These are phyloP conservation scores for Morone saxatilis DNA, from an alignment of 2,113 vertebrate species.

Conservation along the genomic window DNA sequence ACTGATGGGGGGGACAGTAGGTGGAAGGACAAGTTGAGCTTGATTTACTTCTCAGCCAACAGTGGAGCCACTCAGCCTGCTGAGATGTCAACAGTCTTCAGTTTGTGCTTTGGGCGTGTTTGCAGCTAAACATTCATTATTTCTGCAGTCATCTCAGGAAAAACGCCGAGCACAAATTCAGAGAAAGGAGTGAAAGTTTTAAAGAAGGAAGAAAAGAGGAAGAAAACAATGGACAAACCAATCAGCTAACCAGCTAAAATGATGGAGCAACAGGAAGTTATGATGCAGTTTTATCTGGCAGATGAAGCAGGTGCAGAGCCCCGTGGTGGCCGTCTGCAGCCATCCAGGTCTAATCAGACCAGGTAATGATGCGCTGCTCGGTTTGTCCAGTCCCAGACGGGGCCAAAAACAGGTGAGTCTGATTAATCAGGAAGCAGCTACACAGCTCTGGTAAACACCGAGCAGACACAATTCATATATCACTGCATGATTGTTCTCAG, in stretches of 20 bases:
- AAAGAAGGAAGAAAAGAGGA: background rate
- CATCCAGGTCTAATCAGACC: constrained; percentile 70
- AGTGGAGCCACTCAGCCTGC: constrained; percentile 23
- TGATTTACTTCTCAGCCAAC: constrained; percentile 65
- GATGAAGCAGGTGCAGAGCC: constrained; percentile 63
- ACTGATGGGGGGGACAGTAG: constrained; percentile 59
- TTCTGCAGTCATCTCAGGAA: background rate
- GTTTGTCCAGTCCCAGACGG: constrained; percentile 71
- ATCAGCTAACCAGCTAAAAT: constrained; percentile 15
- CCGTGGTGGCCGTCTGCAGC: constrained; percentile 46
- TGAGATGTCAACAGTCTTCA: constrained; percentile 15
- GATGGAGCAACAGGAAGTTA: constrained; percentile 7
- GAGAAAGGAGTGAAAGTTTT: background rate
- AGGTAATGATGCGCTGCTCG: constrained; percentile 65
- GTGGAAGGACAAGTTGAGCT: constrained; percentile 70
- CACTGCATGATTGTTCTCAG: constrained; percentile 72
- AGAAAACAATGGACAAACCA: background rate
- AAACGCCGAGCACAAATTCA: background rate
- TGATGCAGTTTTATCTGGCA: constrained; percentile 19
- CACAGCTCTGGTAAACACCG: constrained; percentile 57
- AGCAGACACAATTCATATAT: constrained; percentile 71
- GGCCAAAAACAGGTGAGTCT: constrained; percentile 69
- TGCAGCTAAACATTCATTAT: background rate
- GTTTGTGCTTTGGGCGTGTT: constrained; percentile 22
- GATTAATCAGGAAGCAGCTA: constrained; percentile 72